These are phyloP conservation scores for Periophthalmodon schlosseri DNA, from an alignment of 2,113 vertebrate genomes.

Conservation along the genomic window DNA sequence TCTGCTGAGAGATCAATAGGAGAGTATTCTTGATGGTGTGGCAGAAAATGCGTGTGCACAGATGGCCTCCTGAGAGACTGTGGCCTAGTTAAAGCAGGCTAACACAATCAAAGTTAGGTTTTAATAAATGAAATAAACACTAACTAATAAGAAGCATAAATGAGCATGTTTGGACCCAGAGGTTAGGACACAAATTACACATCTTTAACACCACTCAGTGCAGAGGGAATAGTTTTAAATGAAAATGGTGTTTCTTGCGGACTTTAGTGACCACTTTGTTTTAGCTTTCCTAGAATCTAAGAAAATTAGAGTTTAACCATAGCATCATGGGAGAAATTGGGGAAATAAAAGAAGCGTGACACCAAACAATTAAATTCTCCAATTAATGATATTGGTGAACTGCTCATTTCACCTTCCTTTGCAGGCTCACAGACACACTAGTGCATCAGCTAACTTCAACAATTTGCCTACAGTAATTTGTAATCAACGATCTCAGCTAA, in stretches of 20 bases:
- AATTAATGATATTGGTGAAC: neutral
- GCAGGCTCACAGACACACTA: neutral
- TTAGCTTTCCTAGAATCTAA: conserved; percentile 13
- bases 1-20: conserved; percentile 73
- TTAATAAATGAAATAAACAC: conserved; percentile 26
- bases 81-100: conserved; percentile 68
- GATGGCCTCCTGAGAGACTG: conserved; percentile 64
- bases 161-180: conserved; percentile 13
- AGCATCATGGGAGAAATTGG: conserved; percentile 6
- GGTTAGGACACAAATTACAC: conserved; percentile 4
- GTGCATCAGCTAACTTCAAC: neutral
- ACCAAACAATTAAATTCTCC: conserved; percentile 54
- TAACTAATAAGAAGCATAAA: neutral
- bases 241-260: neutral
- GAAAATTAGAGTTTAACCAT: conserved; percentile 9
- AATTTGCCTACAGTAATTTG: neutral
- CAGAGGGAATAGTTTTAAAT: conserved; percentile 9
- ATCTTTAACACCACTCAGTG: neutral
- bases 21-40: conserved; percentile 61
- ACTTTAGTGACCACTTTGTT: conserved; percentile 13
- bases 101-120: conserved; percentile 42
- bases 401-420: neutral
- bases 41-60: conserved; percentile 63
- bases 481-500: too few species aligned
- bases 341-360: conserved; percentile 33